Percentiles rank a stretch among this genome's conserved stretches.
Conservation (phyloP, 2,113 vertebrate species). For the Desmodus rotundus region DNA sequence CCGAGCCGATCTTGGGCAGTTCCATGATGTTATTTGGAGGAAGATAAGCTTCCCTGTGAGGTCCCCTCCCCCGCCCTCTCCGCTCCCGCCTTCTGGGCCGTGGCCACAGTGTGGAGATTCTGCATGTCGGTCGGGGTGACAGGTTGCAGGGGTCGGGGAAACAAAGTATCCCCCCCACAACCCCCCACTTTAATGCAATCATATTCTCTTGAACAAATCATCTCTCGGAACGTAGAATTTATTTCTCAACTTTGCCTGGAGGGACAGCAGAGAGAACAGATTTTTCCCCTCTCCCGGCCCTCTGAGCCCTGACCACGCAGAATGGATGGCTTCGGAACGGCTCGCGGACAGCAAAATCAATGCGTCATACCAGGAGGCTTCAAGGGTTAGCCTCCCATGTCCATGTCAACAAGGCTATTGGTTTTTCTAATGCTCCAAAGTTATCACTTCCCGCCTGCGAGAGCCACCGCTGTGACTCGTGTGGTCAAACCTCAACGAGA, state of each 20-base stretch:
- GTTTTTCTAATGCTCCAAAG: constrained; percentile 99
- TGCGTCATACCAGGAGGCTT: constrained; percentile 99
- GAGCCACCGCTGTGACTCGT: constrained; percentile 89
- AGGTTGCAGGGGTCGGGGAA: constrained; percentile 76
- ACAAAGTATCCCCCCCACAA: constrained; percentile 72
- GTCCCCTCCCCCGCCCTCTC: not conserved
- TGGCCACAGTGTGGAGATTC: constrained; percentile 55
- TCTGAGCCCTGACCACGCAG: constrained; percentile 93
- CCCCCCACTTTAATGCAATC: constrained; percentile 77
- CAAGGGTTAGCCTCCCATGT: constrained; percentile 98
- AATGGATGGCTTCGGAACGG: constrained; percentile 97
- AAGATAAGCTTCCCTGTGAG: constrained; percentile 67
- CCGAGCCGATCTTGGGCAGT: constrained; percentile 75
- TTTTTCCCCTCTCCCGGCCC: constrained; percentile 83
- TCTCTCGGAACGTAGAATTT: constrained; percentile 86
- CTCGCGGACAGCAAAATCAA: constrained; percentile 99
- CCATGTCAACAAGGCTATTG: constrained; percentile 99
- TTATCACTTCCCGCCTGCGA: constrained; percentile 93
- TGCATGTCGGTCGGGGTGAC: constrained; percentile 72
- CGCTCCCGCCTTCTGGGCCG: not conserved
- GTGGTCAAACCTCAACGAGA: constrained; percentile 95
- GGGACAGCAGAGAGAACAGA: constrained; percentile 88
- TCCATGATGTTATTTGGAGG: constrained; percentile 73
- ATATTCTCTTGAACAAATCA: constrained; percentile 86
- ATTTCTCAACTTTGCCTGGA: constrained; percentile 91